A percentile compares a stretch with the other conserved stretches of the same genome.
phyloP scores from a whole-genome alignment of 2,888 invertebrate species.

The Chelonus formosanus region DNA sequence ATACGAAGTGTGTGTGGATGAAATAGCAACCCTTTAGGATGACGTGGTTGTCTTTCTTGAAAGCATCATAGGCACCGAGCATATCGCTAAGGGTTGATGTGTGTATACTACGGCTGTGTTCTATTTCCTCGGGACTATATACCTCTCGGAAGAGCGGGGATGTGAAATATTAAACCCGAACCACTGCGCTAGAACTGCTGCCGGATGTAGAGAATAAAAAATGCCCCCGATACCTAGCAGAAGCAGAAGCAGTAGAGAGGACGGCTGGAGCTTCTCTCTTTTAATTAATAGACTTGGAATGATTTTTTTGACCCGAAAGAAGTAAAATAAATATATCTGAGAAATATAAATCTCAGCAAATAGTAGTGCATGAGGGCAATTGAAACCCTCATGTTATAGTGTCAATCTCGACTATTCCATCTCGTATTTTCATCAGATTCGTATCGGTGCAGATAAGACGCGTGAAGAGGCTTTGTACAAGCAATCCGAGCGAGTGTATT shows the following conservation, averaged over 20 bases:
- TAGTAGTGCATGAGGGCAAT: neutral
- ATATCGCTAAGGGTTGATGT: conserved; percentile 8
- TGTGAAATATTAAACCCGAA: conserved; percentile 30
- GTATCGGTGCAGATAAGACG: conserved; percentile 17
- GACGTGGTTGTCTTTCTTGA: conserved; percentile 26
- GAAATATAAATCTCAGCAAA: conserved; percentile 4
- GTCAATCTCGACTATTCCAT: neutral
- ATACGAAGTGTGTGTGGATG: conserved; percentile 2
- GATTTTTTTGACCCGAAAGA: conserved; percentile 7
- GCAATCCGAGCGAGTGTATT: conserved; percentile 48
- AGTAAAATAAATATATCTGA: conserved; percentile 1
- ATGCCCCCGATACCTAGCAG: conserved; percentile 25
- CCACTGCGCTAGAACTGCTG: conserved; percentile 21
- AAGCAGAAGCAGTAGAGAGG: neutral
- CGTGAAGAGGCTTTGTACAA: conserved; percentile 42
- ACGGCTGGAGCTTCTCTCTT: conserved; percentile 23
- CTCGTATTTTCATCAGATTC: conserved; percentile 3
- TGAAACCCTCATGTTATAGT: too few relatives aligned
- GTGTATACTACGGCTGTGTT: conserved; percentile 12
- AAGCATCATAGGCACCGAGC: conserved; percentile 10
- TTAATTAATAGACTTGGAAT: conserved; percentile 28
- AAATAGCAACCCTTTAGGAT: conserved; percentile 18
- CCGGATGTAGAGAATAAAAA: conserved; percentile 31
- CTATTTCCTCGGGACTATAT: conserved; percentile 27
- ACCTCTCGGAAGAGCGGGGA: conserved; percentile 24